Evolutionary conservation across 2,113 vertebrate genomes (phyloP).

Genomic region (Clarias magur): DNA sequence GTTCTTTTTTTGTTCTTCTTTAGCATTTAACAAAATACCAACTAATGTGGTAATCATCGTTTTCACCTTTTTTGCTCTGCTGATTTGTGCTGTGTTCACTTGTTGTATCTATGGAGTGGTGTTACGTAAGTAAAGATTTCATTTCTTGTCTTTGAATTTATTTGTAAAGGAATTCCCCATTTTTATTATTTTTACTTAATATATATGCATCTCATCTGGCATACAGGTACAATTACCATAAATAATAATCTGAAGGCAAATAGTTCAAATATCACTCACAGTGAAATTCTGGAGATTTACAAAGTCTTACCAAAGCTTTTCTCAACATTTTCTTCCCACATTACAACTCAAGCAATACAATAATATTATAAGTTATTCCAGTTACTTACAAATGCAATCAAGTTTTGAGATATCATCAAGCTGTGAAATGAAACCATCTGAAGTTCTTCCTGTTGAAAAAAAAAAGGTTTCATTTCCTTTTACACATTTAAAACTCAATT

Average conservation of each 20-base stretch:
- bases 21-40: constrained; percentile 62
- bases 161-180: neutral
- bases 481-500: neutral
- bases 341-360: neutral
- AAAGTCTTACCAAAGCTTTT: neutral
- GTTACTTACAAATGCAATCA: neutral
- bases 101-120: constrained; percentile 62
- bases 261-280: neutral
- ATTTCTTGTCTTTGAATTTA: neutral
- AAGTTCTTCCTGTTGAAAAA: neutral
- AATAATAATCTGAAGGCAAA: neutral
- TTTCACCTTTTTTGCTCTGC: constrained; percentile 61
- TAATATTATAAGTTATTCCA: neutral
- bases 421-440: neutral
- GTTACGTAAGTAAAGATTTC: constrained; percentile 43
- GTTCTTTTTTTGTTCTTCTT: neutral
- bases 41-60: constrained; percentile 52
- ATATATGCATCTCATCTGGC: neutral
- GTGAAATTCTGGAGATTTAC: neutral
- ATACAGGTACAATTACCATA: neutral
- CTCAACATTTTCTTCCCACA: neutral
- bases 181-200: neutral
- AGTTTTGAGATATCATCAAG: neutral
- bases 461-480: neutral
- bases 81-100: constrained; percentile 52